Conservation (phyloP, 2,888 invertebrate genomes). For the Agonum fuliginosum region DNA sequence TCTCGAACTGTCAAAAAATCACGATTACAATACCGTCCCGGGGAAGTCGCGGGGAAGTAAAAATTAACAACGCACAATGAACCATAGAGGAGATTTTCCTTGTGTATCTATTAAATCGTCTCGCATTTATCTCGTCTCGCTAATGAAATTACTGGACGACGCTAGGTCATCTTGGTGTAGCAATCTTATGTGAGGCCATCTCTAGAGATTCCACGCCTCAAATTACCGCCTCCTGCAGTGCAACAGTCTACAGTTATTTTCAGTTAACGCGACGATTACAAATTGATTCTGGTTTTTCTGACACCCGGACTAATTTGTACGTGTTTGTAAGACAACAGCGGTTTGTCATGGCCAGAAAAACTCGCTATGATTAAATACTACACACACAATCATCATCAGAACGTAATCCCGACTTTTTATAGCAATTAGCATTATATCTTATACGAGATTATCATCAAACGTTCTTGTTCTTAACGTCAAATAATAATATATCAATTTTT, state of each 20-base stretch:
- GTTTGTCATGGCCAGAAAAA: conserved; percentile 3
- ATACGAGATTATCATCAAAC: no score
- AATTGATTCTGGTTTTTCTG: conserved; percentile 47
- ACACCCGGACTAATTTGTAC: conserved; percentile 33
- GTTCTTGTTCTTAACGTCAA: no score
- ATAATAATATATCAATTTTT: no score
- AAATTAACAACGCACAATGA: conserved; percentile 4
- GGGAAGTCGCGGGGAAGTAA: no score
- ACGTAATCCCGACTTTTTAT: neutral
- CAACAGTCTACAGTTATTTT: neutral
- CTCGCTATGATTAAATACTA: neutral
- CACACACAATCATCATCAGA: neutral
- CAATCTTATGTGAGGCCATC: conserved; percentile 56
- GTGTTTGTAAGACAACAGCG: conserved; percentile 36
- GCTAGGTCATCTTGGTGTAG: conserved; percentile 68
- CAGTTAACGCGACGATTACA: conserved; percentile 32
- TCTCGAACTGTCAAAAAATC: no score
- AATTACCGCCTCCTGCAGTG: conserved; percentile 45
- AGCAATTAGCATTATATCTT: no score
- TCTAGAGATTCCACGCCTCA: conserved; percentile 46
- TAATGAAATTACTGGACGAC: conserved; percentile 76
- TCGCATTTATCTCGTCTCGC: conserved; percentile 75
- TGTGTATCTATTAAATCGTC: no score
- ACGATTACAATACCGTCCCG: no score
- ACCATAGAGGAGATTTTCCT: no score